Conservation (phyloP, 2,797 vertebrate genomes). For the Hypotaenidia okinawae region DNA sequence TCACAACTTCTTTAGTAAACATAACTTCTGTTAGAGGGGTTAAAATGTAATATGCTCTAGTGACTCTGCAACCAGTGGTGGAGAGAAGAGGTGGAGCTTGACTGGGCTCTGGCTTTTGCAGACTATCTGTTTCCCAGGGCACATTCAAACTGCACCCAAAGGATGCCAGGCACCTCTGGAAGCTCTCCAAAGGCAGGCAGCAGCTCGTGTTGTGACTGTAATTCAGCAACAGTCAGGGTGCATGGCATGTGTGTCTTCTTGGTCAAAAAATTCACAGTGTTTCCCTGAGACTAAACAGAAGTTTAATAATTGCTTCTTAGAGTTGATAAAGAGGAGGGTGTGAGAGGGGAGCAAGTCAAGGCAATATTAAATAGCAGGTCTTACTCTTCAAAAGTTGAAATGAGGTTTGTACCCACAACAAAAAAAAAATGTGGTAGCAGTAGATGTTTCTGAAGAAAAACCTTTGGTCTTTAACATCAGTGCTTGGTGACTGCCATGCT, state of each 20-base stretch:
- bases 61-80: slow-evolving; percentile 6
- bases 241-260: not conserved
- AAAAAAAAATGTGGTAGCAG: not conserved
- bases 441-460: not conserved
- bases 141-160: not conserved
- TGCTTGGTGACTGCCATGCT: not conserved
- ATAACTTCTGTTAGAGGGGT: not conserved
- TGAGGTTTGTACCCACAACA: not conserved
- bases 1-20: slow-evolving; percentile 16
- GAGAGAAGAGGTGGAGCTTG: not conserved
- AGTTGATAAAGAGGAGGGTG: not conserved
- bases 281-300: not conserved
- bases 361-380: not conserved
- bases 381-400: not conserved
- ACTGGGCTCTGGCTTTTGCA: not conserved
- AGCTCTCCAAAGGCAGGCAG: not conserved
- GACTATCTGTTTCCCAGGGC: not conserved
- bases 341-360: not conserved
- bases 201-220: not conserved
- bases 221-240: not conserved
- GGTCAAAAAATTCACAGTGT: not conserved
- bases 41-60: slow-evolving; percentile 8
- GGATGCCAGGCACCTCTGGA: slow-evolving; percentile 44
- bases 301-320: not conserved
- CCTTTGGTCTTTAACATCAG: not conserved